phyloP scores from a whole-genome alignment of 2,797 vertebrate genomes.

The Darevskia mixta region DNA sequence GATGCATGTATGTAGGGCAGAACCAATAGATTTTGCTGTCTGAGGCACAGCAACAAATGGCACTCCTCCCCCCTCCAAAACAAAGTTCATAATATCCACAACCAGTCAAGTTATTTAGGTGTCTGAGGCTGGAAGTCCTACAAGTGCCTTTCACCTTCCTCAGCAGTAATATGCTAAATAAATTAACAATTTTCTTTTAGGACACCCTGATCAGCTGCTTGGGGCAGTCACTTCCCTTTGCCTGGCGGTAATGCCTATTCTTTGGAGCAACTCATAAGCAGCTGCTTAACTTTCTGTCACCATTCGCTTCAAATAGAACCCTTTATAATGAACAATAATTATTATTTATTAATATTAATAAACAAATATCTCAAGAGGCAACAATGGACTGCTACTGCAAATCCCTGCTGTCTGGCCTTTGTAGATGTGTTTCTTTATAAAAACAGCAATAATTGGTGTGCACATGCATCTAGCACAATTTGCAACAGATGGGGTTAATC shows the following conservation, averaged over 20 bases:
- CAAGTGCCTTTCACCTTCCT: background rate
- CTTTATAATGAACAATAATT: too few species aligned
- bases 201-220: background rate
- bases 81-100: background rate
- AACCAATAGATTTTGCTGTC: too few species aligned
- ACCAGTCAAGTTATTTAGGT: background rate
- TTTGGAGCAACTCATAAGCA: background rate
- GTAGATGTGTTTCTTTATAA: background rate
- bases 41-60: too few species aligned
- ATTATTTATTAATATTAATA: background rate
- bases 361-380: background rate
- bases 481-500: slow-evolving; percentile 15
- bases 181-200: background rate
- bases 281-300: background rate
- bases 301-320: too few species aligned
- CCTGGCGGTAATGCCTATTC: too few species aligned
- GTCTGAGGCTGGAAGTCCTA: background rate
- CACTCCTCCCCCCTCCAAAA: too few species aligned
- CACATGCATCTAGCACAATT: accelerated
- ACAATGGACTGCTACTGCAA: background rate
- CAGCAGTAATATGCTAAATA: background rate
- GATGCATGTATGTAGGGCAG: background rate
- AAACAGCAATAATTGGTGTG: background rate
- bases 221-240: background rate
- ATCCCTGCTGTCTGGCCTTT: accelerated